Evolutionary conservation across 2,113 vertebrate species (phyloP).

Genomic region (Aplodontia rufa): DNA sequence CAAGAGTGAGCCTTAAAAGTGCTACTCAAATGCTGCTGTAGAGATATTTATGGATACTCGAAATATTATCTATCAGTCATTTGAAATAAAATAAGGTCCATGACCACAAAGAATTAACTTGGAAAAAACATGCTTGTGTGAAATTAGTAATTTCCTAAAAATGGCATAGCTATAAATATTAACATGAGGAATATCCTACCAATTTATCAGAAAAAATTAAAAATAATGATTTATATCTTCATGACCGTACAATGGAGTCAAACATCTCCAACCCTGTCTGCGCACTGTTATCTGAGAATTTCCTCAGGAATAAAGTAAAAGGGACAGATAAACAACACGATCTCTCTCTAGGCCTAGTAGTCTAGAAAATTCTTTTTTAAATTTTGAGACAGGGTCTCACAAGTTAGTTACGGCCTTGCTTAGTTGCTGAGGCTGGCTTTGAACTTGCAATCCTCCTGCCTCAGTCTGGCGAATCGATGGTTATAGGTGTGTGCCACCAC

Average conservation of each 20-base stretch:
- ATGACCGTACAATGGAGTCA: background rate
- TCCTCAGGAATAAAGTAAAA: background rate
- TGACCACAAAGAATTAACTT: background rate
- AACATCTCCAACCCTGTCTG: background rate
- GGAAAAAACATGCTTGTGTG: background rate
- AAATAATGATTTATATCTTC: background rate
- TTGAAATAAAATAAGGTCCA: background rate
- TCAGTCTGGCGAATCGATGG: too few species aligned
- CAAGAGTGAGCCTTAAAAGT: too few species aligned
- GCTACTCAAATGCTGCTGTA: background rate
- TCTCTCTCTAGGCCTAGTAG: background rate
- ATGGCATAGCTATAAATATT: background rate
- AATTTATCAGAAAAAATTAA: background rate
- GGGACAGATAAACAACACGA: background rate
- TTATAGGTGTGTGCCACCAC: too few species aligned
- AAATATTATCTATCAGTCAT: background rate
- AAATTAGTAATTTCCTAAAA: background rate
- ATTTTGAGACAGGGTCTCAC: too few species aligned
- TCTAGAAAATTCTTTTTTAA: slow-evolving; percentile 14
- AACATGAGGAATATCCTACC: background rate
- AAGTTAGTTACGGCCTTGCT: too few species aligned
- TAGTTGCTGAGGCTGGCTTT: too few species aligned
- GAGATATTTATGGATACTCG: background rate
- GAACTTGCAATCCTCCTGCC: too few species aligned
- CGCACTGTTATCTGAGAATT: background rate